Evolutionary conservation across 2,888 invertebrate species (phyloP), one percentile per base, ranked within the genome.

Genomic region (Mesochorus sp.): DNA sequence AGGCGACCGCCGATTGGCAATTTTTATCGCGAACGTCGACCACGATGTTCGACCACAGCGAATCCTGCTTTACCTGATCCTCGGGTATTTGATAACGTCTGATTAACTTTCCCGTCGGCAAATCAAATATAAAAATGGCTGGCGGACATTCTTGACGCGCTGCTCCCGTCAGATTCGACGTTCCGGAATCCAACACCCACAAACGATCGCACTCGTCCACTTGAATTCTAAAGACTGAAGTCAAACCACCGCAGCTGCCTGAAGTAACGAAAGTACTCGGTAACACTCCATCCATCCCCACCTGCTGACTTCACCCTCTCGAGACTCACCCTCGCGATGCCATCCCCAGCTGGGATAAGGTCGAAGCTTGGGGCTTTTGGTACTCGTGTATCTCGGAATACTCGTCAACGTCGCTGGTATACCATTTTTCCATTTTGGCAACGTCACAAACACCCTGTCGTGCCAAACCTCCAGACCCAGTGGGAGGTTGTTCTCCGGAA

Each of bases 141-240:
- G 96, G 96, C 0, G 95, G 94, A 83, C 96, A 96, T 14, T 95
- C 90, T 87, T 95, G 95, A 77, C 93, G 93, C 0, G 95, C 93
- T 62, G 92, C 92, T n/a, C 93, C 93, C 12, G 94, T 94, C 0
- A 91, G 83, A 84, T 96, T 94, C 2, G 95, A 93, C 86, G 95
- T 94, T 0, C 97, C 97, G 0, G 96, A 95, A 89, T 97, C 96
- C 74, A 97, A 91, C 0, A 96, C 93, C 96, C 96, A 97, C 2
- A 97, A 91, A 39, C 96, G 93, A 55, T 95, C 94, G 82, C 97
- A 97, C 0, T 93, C 92, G 88, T 97, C 97, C 0, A 94, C 94
- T 83, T 94, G 93, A 51, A 96, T 92, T 21, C 97, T 93, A 86
- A 96, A 96, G 0, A 96, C 96, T 0, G 96, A 96, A 0, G 95